These are phyloP conservation scores for Dunckerocampus dactyliophorus DNA, from an alignment of 2,113 vertebrate genomes.

Conservation along the genomic window DNA sequence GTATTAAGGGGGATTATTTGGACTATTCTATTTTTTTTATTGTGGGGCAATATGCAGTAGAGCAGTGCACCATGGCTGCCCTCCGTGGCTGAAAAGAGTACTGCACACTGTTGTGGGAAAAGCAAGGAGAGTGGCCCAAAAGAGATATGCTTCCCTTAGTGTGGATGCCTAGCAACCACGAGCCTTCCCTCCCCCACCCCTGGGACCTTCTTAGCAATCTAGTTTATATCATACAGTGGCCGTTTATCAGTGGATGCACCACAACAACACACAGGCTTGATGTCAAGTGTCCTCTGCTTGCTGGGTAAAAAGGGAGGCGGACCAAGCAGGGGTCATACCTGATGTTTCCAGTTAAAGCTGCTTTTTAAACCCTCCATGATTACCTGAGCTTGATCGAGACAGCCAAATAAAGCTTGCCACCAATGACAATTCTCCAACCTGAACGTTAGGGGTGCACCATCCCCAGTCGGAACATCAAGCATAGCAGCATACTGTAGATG, in stretches of 20 bases:
- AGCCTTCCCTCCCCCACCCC: slow-evolving; percentile 40
- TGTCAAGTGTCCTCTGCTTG: slow-evolving; percentile 39
- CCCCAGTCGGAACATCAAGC: too few species aligned
- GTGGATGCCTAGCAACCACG: slow-evolving; percentile 66
- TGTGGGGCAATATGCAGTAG: slow-evolving; percentile 34
- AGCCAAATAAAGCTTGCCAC: too few species aligned
- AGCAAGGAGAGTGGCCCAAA: slow-evolving; percentile 43
- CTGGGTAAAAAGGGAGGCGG: slow-evolving; percentile 17
- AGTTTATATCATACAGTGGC: slow-evolving; percentile 21
- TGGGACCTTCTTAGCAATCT: slow-evolving; percentile 27
- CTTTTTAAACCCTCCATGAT: too few species aligned
- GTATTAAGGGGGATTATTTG: slow-evolving; percentile 76
- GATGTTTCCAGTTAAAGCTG: slow-evolving; percentile 8
- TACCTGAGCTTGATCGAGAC: too few species aligned
- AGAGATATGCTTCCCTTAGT: slow-evolving; percentile 40
- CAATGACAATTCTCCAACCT: too few species aligned
- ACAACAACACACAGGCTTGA: slow-evolving; percentile 21
- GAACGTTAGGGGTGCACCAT: too few species aligned
- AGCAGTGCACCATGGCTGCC: slow-evolving; percentile 39
- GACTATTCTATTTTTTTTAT: slow-evolving; percentile 51
- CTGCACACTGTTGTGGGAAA: slow-evolving; percentile 43
- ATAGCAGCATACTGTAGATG: too few species aligned
- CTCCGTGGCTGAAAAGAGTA: slow-evolving; percentile 48
- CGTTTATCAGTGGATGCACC: slow-evolving; percentile 37
- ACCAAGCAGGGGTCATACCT: slow-evolving; percentile 22